Percentiles rank a stretch among this genome's conserved stretches.
phyloP scores from a whole-genome alignment of 2,113 vertebrate genomes.

The Muntiacus reevesi region DNA sequence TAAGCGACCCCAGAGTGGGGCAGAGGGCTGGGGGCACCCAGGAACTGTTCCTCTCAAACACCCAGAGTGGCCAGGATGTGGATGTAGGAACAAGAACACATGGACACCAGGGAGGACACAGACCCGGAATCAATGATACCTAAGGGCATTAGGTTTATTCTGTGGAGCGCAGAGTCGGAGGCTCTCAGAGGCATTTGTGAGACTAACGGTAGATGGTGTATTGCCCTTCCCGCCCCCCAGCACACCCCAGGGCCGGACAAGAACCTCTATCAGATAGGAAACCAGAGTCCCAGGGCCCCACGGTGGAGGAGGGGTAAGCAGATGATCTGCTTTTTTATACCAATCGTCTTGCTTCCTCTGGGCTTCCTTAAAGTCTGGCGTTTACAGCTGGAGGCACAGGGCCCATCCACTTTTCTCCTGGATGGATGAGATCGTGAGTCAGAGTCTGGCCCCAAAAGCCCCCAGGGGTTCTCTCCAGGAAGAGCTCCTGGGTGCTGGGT shows the following conservation, averaged over 20 bases:
- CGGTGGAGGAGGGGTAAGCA: too few species aligned
- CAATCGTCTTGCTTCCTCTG: background rate
- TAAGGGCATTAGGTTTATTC: slow-evolving; percentile 50
- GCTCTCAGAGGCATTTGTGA: background rate
- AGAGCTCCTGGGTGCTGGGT: background rate
- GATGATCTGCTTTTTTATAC: background rate
- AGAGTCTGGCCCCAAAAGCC: background rate
- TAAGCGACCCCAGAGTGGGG: too few species aligned
- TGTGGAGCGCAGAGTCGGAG: background rate
- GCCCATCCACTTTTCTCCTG: slow-evolving; percentile 84
- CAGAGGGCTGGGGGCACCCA: too few species aligned
- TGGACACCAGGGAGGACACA: background rate
- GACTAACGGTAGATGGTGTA: rapidly evolving
- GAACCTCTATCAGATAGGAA: background rate
- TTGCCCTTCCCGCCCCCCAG: rapidly evolving
- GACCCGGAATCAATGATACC: background rate
- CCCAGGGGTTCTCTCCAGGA: background rate
- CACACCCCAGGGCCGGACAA: background rate
- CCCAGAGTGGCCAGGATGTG: background rate
- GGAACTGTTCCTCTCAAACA: background rate
- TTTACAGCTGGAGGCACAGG: slow-evolving; percentile 69
- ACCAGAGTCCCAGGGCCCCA: background rate
- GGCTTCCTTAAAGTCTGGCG: slow-evolving; percentile 68
- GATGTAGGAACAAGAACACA: background rate
- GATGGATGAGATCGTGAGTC: background rate